phyloP scores from a whole-genome alignment of 2,888 invertebrate species.

The Drosophila flavopinicola region DNA sequence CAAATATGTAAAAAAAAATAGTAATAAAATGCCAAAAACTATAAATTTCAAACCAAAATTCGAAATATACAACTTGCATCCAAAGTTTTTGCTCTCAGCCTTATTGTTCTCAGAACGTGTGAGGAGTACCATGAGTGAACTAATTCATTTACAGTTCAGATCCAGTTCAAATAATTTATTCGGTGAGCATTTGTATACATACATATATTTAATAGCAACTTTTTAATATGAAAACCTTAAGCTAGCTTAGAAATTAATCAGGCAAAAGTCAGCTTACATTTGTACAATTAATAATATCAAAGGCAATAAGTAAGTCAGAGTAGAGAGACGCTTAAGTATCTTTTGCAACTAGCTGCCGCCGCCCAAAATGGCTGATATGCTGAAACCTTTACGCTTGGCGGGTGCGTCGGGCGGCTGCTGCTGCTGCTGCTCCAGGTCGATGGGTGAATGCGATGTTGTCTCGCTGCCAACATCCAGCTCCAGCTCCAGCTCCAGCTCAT shows the following conservation, averaged over 20 bases:
- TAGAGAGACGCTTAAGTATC: not conserved
- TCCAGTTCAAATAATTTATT: not conserved
- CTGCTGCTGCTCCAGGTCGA: slow-evolving; percentile 33
- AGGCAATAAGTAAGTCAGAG: slow-evolving; percentile 5
- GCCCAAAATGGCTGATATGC: slow-evolving; percentile 84
- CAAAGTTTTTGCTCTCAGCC: no score
- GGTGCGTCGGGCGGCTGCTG: slow-evolving; percentile 58
- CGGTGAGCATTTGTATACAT: no score
- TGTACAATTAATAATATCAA: slow-evolving; percentile 43
- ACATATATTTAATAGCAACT: slow-evolving; percentile 16
- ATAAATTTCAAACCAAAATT: no score
- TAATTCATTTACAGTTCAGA: no score
- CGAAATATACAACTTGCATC: no score
- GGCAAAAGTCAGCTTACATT: slow-evolving; percentile 44
- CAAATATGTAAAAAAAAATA: no score
- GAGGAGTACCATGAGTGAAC: no score
- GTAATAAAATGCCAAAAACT: no score
- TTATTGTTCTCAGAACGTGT: no score
- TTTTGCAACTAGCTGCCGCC: slow-evolving; percentile 67
- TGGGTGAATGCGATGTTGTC: slow-evolving; percentile 28
- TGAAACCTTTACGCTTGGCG: slow-evolving; percentile 81
- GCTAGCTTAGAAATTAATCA: slow-evolving; percentile 59
- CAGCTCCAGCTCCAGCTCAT: slow-evolving; percentile 67
- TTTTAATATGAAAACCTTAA: slow-evolving; percentile 30
- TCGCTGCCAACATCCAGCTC: slow-evolving; percentile 71